These are phyloP conservation scores for Calypte anna DNA, from an alignment of 2,113 vertebrate species.

Conservation along the genomic window DNA sequence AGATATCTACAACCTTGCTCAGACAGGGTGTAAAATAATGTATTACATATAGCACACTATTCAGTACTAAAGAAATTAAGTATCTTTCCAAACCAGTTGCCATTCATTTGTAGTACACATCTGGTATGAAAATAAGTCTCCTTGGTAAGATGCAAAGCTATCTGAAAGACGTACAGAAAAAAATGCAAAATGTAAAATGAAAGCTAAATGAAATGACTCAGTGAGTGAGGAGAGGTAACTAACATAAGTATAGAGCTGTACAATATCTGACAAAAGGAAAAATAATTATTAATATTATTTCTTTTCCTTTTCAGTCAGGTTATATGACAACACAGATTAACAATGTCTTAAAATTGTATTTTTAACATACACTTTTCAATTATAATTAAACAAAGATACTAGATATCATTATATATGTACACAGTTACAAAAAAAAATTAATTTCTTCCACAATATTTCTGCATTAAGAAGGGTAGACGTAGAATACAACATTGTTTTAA, in stretches of 20 bases:
- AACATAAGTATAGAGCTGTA: background rate
- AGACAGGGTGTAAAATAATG: background rate
- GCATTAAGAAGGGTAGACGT: background rate
- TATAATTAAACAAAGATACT: background rate
- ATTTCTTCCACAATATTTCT: background rate
- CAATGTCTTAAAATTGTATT: background rate
- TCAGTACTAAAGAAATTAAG: background rate
- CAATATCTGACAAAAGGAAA: background rate
- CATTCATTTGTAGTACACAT: background rate
- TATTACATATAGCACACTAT: background rate
- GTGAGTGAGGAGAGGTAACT: background rate
- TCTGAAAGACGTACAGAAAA: background rate
- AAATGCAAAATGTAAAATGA: background rate
- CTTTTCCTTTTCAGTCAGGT: background rate
- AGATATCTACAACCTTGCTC: background rate
- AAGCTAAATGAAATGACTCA: background rate
- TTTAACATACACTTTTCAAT: background rate
- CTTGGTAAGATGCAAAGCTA: background rate
- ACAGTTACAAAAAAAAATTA: background rate
- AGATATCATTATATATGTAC: no score
- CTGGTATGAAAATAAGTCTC: background rate
- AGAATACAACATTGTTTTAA: background rate
- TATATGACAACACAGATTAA: background rate
- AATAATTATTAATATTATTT: background rate
- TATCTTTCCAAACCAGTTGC: background rate